A percentile compares a stretch with the other conserved stretches of the same genome.
Evolutionary conservation across 2,113 vertebrate genomes (phyloP).

Genomic region (Channa maculata): DNA sequence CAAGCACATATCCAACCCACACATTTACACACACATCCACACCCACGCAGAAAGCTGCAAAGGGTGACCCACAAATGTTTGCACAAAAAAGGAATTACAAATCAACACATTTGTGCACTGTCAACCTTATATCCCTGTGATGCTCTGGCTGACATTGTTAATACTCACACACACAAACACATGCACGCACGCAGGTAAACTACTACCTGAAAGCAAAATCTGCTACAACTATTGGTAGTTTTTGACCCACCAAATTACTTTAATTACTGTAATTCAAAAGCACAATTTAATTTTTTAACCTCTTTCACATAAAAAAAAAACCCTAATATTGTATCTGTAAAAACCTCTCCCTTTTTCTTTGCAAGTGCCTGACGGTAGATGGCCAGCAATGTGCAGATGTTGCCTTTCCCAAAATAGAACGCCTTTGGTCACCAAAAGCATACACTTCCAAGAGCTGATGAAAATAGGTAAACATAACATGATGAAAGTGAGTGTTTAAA

Average conservation of each 20-base stretch:
- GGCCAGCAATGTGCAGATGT: constrained; percentile 56
- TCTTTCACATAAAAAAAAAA: not conserved
- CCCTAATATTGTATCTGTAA: not conserved
- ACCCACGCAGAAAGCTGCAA: constrained; percentile 41
- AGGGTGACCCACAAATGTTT: constrained; percentile 34
- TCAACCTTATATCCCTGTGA: constrained; percentile 42
- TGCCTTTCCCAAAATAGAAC: constrained; percentile 52
- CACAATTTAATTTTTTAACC: not conserved
- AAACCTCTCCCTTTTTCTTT: constrained; percentile 3
- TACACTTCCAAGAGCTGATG: not conserved
- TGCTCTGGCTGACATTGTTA: constrained; percentile 1
- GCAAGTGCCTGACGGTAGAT: constrained; percentile 25
- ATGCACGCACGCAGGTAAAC: not conserved
- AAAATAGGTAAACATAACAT: constrained; percentile 1
- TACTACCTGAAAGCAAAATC: constrained; percentile 15
- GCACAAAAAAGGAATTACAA: constrained; percentile 35
- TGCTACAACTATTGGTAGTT: not conserved
- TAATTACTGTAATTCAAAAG: too few relatives aligned
- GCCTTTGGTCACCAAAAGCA: constrained; percentile 20
- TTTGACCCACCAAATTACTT: not conserved
- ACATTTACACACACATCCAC: constrained; percentile 5
- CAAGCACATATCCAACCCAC: constrained; percentile 50
- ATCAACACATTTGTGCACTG: constrained; percentile 55
- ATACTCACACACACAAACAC: not conserved
- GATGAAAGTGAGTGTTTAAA: not conserved